A percentile compares a stretch with the other conserved stretches of the same genome.
Conservation (phyloP, 2,113 vertebrate genomes). For the Calidris pygmaea region DNA sequence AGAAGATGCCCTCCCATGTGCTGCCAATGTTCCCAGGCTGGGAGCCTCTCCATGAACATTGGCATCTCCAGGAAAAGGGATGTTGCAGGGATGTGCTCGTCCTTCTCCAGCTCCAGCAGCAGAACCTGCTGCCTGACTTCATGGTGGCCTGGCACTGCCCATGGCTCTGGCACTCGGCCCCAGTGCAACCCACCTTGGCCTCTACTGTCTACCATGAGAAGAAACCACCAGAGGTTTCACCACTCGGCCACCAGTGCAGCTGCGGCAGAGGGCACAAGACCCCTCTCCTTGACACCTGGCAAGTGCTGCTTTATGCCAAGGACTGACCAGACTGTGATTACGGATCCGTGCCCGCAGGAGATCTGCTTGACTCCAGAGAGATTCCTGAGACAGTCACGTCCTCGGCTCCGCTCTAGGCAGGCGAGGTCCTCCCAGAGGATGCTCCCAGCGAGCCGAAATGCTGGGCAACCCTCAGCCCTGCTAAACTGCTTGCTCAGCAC, state of each 20-base stretch:
- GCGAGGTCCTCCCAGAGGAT: background rate
- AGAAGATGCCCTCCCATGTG: background rate
- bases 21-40: background rate
- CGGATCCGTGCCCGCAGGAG: background rate
- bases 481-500: background rate
- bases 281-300: accelerated
- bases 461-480: background rate
- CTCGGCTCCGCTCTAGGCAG: background rate
- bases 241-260: background rate
- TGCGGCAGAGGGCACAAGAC: accelerated
- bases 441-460: background rate
- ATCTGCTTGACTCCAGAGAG: background rate
- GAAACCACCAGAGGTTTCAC: background rate
- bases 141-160: background rate
- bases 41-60: background rate
- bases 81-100: background rate
- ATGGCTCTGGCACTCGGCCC: background rate
- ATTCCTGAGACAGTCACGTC: background rate
- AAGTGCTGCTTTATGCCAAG: background rate
- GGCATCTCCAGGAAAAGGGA: background rate
- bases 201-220: background rate
- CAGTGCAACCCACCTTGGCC: background rate
- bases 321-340: background rate
- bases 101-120: background rate
- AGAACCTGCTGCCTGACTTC: background rate